Conservation (phyloP, 2,888 invertebrate genomes). For the Muschampia plurimacula region DNA sequence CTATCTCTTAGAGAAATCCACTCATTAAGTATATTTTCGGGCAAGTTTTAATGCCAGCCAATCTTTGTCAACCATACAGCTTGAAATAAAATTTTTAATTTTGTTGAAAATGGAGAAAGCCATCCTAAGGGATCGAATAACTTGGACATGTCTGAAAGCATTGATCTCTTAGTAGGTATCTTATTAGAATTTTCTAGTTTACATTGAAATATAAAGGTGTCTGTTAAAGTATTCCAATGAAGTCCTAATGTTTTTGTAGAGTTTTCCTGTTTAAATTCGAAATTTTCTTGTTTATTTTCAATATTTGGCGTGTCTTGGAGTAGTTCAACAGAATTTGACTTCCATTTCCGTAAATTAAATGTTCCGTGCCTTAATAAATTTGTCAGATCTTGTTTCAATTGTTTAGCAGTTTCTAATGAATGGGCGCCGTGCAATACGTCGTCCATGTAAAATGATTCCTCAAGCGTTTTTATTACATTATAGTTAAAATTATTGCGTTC, state of each 20-base stretch:
- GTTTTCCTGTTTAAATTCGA: slow-evolving; percentile 19
- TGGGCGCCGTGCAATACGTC: slow-evolving; percentile 30
- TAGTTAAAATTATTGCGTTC: slow-evolving; percentile 31
- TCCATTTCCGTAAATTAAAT: slow-evolving; percentile 39
- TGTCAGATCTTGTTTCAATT: slow-evolving; percentile 19
- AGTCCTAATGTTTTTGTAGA: slow-evolving; percentile 38
- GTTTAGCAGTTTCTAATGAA: neutral
- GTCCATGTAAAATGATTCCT: slow-evolving; percentile 33
- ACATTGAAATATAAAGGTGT: slow-evolving; percentile 27
- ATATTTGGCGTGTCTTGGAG: slow-evolving; percentile 1
- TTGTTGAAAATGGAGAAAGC: slow-evolving; percentile 23
- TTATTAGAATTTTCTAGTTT: neutral
- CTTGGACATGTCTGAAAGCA: slow-evolving; percentile 28
- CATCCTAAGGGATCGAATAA: slow-evolving; percentile 6
- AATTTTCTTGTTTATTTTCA: neutral
- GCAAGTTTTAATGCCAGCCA: slow-evolving; percentile 23
- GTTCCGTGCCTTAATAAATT: slow-evolving; percentile 23
- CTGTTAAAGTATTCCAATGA: slow-evolving; percentile 29
- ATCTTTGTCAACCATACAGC: slow-evolving; percentile 17
- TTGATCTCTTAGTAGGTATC: neutral
- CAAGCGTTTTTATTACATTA: neutral
- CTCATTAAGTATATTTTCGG: slow-evolving; percentile 11
- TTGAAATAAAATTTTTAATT: slow-evolving; percentile 22
- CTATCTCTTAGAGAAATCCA: slow-evolving; percentile 10
- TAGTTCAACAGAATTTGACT: slow-evolving; percentile 22